Conservation (phyloP, 2,797 vertebrate species). For the Parambassis ranga region DNA sequence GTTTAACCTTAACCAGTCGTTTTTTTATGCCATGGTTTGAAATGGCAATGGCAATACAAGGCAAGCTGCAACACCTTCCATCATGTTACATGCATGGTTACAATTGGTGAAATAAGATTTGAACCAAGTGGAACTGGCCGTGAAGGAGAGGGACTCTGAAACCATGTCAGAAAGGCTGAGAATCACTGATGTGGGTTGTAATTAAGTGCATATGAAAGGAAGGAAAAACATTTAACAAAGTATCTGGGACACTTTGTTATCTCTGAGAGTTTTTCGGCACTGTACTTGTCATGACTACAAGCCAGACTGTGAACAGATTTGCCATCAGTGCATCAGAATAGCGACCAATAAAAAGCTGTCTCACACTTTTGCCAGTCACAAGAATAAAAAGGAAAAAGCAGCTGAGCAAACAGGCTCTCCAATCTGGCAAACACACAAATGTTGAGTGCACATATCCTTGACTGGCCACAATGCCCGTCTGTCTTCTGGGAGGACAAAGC, state of each 20-base stretch:
- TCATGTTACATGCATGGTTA: no score
- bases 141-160: no score
- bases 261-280: conserved; percentile 14
- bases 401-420: conserved; percentile 64
- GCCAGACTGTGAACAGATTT: conserved; percentile 49
- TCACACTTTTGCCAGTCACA: conserved; percentile 49
- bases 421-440: conserved; percentile 57
- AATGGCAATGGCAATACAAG: no score
- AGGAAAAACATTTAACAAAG: conserved; percentile 12
- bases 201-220: background rate
- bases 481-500: conserved; percentile 37
- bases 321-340: conserved; percentile 30
- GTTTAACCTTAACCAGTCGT: no score
- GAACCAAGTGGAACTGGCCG: no score
- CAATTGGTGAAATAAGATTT: no score
- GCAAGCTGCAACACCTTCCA: no score
- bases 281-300: conserved; percentile 7
- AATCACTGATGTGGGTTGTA: background rate
- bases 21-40: no score
- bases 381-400: conserved; percentile 40
- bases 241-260: conserved; percentile 1
- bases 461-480: conserved; percentile 27
- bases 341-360: conserved; percentile 36
- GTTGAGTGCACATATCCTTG: conserved; percentile 47
- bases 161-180: background rate